Evolutionary conservation across 1,140 invertebrate species (phyloP).

Genomic region (Phymorhynchus buccinoides): DNA sequence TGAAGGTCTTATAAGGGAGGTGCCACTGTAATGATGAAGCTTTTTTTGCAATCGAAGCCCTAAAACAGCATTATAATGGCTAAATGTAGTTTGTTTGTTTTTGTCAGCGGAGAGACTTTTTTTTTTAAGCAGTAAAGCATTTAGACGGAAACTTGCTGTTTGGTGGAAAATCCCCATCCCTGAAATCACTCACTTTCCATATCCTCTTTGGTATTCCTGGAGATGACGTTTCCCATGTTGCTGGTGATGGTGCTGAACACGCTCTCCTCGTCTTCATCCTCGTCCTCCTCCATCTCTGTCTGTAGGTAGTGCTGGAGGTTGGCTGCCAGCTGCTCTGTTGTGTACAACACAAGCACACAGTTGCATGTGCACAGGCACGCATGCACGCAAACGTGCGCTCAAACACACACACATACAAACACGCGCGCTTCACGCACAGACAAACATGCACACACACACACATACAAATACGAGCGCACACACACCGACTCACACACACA

Average conservation of each 20-base stretch:
- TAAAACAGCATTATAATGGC: no score
- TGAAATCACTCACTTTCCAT: conserved; percentile 39
- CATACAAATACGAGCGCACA: neutral
- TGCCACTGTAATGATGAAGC: no score
- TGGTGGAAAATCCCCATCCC: no score
- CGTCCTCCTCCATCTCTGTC: conserved; percentile 38
- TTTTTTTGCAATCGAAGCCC: no score
- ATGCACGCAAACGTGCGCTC: neutral
- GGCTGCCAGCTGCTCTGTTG: conserved; percentile 39
- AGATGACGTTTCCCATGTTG: conserved; percentile 40
- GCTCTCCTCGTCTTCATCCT: conserved; percentile 47
- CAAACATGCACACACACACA: neutral
- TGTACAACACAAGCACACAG: neutral
- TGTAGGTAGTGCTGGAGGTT: conserved; percentile 31
- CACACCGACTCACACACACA: neutral
- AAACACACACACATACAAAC: no score
- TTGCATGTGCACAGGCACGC: neutral
- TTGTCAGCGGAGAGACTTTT: no score
- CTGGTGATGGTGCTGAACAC: conserved; percentile 49
- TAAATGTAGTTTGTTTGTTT: no score
- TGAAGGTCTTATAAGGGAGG: no score
- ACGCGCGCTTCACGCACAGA: neutral
- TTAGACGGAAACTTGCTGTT: no score
- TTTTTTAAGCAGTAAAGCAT: no score
- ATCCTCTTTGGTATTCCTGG: conserved; percentile 30